phyloP scores from a whole-genome alignment of 2,113 vertebrate genomes.

The Pelodiscus sinensis region DNA sequence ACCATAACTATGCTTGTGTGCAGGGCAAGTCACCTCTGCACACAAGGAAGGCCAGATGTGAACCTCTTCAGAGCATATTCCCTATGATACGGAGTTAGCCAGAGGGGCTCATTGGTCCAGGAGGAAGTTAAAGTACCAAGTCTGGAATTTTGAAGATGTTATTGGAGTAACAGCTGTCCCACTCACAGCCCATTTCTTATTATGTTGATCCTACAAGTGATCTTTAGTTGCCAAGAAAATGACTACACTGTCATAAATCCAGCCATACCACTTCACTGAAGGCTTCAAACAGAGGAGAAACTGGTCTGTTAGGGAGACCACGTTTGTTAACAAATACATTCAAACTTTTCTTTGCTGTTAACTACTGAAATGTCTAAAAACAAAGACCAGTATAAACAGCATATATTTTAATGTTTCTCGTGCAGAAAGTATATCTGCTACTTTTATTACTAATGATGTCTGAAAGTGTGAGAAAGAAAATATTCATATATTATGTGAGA shows the following conservation, averaged over 20 bases:
- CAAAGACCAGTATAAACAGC: background rate
- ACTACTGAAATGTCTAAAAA: background rate
- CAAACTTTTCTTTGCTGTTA: background rate
- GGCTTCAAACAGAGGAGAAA: background rate
- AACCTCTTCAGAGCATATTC: background rate
- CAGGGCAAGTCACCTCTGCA: too few relatives aligned
- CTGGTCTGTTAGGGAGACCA: background rate
- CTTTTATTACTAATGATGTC: background rate
- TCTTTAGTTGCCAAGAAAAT: background rate
- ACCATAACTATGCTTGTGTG: background rate
- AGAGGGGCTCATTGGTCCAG: rapidly evolving
- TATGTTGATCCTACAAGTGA: background rate
- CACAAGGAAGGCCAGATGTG: background rate
- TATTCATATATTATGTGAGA: rapidly evolving
- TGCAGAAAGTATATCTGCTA: background rate
- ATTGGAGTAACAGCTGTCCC: background rate
- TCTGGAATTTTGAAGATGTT: background rate
- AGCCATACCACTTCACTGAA: background rate
- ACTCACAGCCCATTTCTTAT: background rate
- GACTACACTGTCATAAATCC: background rate
- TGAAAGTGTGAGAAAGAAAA: too few relatives aligned
- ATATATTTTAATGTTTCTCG: background rate
- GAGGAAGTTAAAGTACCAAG: background rate
- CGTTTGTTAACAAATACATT: background rate
- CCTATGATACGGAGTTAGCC: background rate